Percentiles rank a stretch among this genome's conserved stretches.
phyloP scores from a whole-genome alignment of 2,113 vertebrate species.

The Eleginops maclovinus region DNA sequence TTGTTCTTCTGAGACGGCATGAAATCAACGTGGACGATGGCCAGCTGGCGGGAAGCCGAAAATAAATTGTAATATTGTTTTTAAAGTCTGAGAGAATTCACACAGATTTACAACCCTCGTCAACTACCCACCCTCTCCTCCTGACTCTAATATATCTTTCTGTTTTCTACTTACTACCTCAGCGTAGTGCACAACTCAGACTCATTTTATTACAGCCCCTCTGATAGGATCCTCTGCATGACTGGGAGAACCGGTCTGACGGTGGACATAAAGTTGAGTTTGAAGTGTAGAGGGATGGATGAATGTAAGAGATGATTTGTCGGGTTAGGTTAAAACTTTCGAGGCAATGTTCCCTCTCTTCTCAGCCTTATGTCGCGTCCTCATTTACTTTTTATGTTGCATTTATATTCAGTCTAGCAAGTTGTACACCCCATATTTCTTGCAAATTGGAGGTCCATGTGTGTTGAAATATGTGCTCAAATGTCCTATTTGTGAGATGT shows the following conservation, averaged over 20 bases:
- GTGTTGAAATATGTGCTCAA: conserved; percentile 71
- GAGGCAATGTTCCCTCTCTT: conserved; percentile 18
- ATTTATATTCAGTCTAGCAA: conserved; percentile 39
- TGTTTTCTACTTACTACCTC: conserved; percentile 18
- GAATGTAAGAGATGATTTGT: conserved; percentile 21
- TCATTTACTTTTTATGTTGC: conserved; percentile 60
- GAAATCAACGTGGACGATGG: not conserved
- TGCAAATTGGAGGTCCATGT: conserved; percentile 70
- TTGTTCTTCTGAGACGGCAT: conserved; percentile 1
- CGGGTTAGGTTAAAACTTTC: conserved; percentile 24
- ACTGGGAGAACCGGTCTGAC: conserved; percentile 8
- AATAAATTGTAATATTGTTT: conserved; percentile 19
- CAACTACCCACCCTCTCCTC: not conserved
- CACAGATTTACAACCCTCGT: conserved; percentile 11
- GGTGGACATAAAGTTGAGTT: not conserved
- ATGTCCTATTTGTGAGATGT: conserved; percentile 57
- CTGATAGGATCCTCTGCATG: conserved; percentile 3
- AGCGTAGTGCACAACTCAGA: not conserved
- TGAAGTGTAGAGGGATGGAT: conserved; percentile 33
- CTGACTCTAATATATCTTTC: conserved; percentile 29
- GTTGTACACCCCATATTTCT: conserved; percentile 55
- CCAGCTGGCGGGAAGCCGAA: conserved; percentile 6
- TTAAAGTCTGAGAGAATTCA: not conserved
- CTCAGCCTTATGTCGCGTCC: conserved; percentile 26
- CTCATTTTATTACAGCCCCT: conserved; percentile 8